Conservation (phyloP, 2,113 vertebrate genomes). For the Stegastes partitus region DNA sequence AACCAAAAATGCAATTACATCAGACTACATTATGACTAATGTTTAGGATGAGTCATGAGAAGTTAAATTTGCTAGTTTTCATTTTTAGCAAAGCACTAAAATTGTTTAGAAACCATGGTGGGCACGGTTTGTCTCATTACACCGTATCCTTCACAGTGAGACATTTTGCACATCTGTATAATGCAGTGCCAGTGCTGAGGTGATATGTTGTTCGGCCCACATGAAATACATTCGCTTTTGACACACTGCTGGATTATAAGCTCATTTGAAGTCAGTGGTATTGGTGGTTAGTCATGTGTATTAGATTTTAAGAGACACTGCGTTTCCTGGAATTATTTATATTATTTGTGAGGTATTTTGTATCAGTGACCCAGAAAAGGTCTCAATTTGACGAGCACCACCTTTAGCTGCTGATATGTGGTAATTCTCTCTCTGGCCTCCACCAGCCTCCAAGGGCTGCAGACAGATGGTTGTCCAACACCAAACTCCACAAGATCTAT, state of each 20-base stretch:
- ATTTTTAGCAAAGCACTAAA: not conserved
- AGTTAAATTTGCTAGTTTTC: not conserved
- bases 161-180: not conserved
- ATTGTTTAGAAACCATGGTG: not conserved
- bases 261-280: not conserved
- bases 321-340: not conserved
- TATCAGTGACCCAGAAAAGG: not conserved
- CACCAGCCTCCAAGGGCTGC: conserved; percentile 36
- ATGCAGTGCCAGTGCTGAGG: not conserved
- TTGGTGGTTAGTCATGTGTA: not conserved
- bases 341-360: not conserved
- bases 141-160: not conserved
- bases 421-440: conserved; percentile 25
- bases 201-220: not conserved
- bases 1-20: not conserved
- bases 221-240: not conserved
- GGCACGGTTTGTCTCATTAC: not conserved
- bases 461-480: conserved; percentile 61
- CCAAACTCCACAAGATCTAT: conserved; percentile 39
- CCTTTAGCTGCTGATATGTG: conserved; percentile 11
- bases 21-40: conserved; percentile 25
- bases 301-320: not conserved
- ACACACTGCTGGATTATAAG: not conserved
- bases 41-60: conserved; percentile 11
- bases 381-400: conserved; percentile 5